A percentile compares a stretch with the other conserved stretches of the same genome.
These are phyloP conservation scores for Apteryx mantelli DNA, from an alignment of 2,113 vertebrate genomes.

Conservation along the genomic window DNA sequence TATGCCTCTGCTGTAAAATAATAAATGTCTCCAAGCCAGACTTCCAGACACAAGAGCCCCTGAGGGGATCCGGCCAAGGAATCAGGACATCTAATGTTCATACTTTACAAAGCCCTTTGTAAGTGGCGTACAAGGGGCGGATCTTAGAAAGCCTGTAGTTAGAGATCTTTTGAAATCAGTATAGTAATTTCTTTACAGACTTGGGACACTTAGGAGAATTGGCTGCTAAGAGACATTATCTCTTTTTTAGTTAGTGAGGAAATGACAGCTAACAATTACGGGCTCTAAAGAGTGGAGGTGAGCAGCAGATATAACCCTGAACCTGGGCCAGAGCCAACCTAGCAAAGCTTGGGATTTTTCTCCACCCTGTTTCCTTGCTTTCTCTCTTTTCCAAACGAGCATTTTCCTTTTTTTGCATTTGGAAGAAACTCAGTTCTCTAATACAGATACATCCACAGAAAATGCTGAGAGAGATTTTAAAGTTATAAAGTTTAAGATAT, in stretches of 20 bases:
- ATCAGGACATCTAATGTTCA: background rate
- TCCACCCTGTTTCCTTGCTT: background rate
- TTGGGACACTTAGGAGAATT: background rate
- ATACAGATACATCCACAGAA: background rate
- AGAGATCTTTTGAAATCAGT: background rate
- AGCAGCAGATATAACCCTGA: background rate
- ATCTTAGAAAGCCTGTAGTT: background rate
- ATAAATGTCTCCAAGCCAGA: background rate
- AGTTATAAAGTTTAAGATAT: background rate
- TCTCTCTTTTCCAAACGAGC: background rate
- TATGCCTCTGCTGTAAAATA: background rate
- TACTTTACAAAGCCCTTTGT: background rate
- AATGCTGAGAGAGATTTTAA: background rate
- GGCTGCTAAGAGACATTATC: background rate
- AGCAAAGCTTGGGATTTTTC: background rate
- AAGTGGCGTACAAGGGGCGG: background rate
- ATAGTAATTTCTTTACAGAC: background rate
- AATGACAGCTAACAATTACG: background rate
- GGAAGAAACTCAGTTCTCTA: background rate
- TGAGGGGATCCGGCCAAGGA: background rate
- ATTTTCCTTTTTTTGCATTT: background rate
- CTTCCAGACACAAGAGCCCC: conserved; percentile 7
- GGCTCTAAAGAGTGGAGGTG: background rate
- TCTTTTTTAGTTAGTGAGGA: background rate
- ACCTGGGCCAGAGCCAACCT: background rate